Conservation (phyloP, 2,888 invertebrate species). For the Bembecia ichneumoniformis region DNA sequence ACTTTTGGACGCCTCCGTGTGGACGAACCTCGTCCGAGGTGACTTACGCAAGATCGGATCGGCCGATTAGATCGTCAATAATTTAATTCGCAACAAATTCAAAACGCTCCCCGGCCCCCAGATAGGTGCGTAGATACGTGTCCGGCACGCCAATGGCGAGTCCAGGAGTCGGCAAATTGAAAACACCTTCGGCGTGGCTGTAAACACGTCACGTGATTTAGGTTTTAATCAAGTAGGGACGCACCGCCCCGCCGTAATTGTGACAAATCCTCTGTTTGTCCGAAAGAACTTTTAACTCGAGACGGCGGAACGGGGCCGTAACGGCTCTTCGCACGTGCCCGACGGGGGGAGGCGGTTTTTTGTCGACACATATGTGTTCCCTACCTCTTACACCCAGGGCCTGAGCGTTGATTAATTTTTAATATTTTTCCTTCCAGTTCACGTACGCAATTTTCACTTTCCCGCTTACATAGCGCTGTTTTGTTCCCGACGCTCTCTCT, state of each 20-base stretch:
- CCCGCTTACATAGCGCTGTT: constrained; percentile 37
- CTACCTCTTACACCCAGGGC: constrained; percentile 28
- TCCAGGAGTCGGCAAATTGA: constrained; percentile 68
- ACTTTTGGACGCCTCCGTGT: constrained; percentile 17
- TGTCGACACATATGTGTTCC: constrained; percentile 70
- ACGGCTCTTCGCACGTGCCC: constrained; percentile 65
- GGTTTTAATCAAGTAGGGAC: constrained; percentile 73
- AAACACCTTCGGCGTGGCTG: constrained; percentile 70
- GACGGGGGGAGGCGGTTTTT: constrained; percentile 59
- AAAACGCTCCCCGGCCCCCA: constrained; percentile 58
- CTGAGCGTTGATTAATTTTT: constrained; percentile 67
- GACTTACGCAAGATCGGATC: constrained; percentile 28
- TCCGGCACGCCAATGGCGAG: constrained; percentile 65
- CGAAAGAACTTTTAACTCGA: constrained; percentile 70
- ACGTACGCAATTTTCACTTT: constrained; percentile 73
- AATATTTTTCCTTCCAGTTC: constrained; percentile 71
- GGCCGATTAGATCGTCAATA: constrained; percentile 65
- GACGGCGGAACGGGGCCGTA: constrained; percentile 56
- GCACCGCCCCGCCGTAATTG: constrained; percentile 67
- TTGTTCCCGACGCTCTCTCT: constrained; percentile 11
- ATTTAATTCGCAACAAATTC: constrained; percentile 71
- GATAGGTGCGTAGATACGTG: constrained; percentile 66
- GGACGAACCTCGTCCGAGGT: constrained; percentile 10
- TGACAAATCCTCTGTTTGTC: constrained; percentile 74
- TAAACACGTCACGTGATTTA: constrained; percentile 74